Percentiles rank a stretch among this genome's conserved stretches.
Evolutionary conservation across 1,140 invertebrate genomes (phyloP).

Genomic region (Orchesella cincta): DNA sequence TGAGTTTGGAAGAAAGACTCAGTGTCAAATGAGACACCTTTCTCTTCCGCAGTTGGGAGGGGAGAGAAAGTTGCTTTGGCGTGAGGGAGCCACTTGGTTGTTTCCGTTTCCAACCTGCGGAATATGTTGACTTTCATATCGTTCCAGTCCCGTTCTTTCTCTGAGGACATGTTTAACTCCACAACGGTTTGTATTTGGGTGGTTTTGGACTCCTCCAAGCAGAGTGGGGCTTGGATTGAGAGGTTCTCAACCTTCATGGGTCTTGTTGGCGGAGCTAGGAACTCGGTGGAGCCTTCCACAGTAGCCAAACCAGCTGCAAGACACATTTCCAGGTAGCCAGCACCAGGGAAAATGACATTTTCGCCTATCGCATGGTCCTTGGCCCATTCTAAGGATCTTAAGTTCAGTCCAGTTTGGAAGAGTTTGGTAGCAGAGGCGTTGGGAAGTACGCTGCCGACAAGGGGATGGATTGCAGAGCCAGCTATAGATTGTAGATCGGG

Average conservation of each 20-base stretch:
- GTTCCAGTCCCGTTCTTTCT: not conserved
- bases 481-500: not conserved
- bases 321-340: conserved; percentile 37
- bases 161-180: not conserved
- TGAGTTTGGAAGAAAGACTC: no score
- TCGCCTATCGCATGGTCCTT: conserved; percentile 39
- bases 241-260: conserved; percentile 31
- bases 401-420: not conserved
- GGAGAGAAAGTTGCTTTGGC: not conserved
- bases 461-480: not conserved
- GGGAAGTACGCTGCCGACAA: not conserved
- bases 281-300: not conserved
- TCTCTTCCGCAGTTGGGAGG: no score
- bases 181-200: not conserved
- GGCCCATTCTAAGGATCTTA: conserved; percentile 18
- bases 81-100: not conserved
- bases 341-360: conserved; percentile 35
- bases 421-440: not conserved
- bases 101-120: not conserved
- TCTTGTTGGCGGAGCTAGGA: not conserved
- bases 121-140: not conserved
- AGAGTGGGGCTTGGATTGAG: conserved; percentile 32
- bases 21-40: no score
- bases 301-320: conserved; percentile 28
- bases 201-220: conserved; percentile 5